A percentile compares a stretch with the other conserved stretches of the same genome.
These are phyloP conservation scores for Channallabes apus DNA, from an alignment of 2,797 vertebrate genomes.

Conservation along the genomic window DNA sequence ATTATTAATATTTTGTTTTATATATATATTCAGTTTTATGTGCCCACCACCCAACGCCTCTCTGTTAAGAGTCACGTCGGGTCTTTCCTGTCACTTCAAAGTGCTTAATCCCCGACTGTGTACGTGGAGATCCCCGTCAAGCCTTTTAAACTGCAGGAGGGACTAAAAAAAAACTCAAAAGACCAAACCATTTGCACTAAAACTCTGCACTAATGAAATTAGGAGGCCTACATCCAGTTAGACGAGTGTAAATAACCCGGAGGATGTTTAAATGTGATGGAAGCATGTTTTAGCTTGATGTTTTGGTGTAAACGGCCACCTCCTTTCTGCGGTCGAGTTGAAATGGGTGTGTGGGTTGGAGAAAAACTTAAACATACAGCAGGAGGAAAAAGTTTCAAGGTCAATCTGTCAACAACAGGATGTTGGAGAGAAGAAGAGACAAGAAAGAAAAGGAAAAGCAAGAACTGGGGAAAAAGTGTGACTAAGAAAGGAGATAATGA, in stretches of 20 bases:
- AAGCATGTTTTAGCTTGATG: slow-evolving; percentile 6
- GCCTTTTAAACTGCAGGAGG: slow-evolving; percentile 68
- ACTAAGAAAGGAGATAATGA: not conserved
- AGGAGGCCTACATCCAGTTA: slow-evolving; percentile 45
- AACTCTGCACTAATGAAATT: slow-evolving; percentile 47
- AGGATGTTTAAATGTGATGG: slow-evolving; percentile 34
- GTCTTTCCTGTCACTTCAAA: slow-evolving; percentile 63
- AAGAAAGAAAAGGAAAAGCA: not conserved
- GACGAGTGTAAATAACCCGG: slow-evolving; percentile 48
- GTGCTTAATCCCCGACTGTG: slow-evolving; percentile 70
- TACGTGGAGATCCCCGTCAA: slow-evolving; percentile 71
- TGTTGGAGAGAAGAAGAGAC: slow-evolving; percentile 2
- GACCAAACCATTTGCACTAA: slow-evolving; percentile 58
- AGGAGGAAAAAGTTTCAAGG: slow-evolving; percentile 2
- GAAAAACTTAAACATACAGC: slow-evolving; percentile 32
- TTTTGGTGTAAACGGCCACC: slow-evolving; percentile 19
- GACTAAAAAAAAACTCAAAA: slow-evolving; percentile 64
- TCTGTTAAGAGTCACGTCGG: slow-evolving; percentile 47
- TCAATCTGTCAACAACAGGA: slow-evolving; percentile 33
- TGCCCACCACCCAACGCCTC: not conserved
- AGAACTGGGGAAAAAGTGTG: not conserved
- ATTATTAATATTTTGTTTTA: not conserved
- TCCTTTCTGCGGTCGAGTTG: slow-evolving; percentile 42
- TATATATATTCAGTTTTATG: not conserved
- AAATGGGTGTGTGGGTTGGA: slow-evolving; percentile 28